These are phyloP conservation scores for Apis laboriosa DNA, from an alignment of 1,140 invertebrate species.

Conservation along the genomic window DNA sequence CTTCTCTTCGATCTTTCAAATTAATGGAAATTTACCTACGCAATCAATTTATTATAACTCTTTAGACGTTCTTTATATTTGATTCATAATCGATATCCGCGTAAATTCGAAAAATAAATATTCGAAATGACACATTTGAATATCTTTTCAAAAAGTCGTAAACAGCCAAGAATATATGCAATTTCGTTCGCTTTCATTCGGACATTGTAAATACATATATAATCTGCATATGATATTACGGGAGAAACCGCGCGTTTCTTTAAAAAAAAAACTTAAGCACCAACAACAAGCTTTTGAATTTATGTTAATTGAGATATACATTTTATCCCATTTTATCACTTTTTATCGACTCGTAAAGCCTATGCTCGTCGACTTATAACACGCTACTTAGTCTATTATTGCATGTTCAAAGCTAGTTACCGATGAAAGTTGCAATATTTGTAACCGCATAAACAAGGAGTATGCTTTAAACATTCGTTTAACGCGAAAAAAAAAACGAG, in stretches of 20 bases:
- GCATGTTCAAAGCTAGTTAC: neutral
- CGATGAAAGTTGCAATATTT: neutral
- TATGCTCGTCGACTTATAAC: no score
- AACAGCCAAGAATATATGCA: neutral
- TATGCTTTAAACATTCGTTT: neutral
- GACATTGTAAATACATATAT: neutral
- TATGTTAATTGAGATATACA: neutral
- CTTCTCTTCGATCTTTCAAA: neutral
- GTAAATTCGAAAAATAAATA: neutral
- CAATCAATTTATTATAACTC: neutral
- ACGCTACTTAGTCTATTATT: no score
- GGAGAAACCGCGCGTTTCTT: no score
- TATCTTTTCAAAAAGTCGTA: neutral
- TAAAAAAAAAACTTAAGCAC: slow-evolving; percentile 1
- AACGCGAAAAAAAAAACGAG: neutral
- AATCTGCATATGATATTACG: neutral
- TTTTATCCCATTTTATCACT: neutral
- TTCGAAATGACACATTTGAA: neutral
- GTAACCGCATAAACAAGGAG: neutral
- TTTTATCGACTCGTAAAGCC: neutral
- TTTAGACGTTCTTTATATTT: neutral
- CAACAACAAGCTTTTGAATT: neutral
- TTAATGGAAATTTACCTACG: no score
- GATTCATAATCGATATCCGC: neutral
- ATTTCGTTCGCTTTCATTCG: neutral